Percentiles rank a stretch among this genome's conserved stretches.
Conservation (phyloP, 2,113 vertebrate species). For the Rhipidura dahli region DNA sequence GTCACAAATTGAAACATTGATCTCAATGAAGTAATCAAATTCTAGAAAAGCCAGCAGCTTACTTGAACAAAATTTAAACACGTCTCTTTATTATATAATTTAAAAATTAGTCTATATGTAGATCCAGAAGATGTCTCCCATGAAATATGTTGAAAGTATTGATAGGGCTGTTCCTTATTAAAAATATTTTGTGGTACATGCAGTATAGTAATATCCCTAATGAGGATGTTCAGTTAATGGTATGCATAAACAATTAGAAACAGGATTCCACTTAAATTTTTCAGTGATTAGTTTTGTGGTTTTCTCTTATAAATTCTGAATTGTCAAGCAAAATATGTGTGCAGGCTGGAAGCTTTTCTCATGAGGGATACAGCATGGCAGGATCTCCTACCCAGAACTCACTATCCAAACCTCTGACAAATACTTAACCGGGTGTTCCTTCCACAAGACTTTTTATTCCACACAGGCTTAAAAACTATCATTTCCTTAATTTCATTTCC, state of each 20-base stretch:
- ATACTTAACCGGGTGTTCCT: not conserved
- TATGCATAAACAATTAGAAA: not conserved
- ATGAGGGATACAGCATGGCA: not conserved
- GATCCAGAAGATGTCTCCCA: not conserved
- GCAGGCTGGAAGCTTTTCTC: not conserved
- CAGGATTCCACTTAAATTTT: not conserved
- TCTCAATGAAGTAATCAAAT: not conserved
- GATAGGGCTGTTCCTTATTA: not conserved
- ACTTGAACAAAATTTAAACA: not conserved
- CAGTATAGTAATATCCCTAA: not conserved
- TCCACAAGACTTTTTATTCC: not conserved
- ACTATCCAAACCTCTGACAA: not conserved
- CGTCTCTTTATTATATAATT: not conserved
- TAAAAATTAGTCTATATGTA: not conserved
- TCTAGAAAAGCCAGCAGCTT: not conserved
- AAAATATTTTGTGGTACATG: not conserved
- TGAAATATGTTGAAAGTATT: not conserved
- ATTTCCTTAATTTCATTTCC: not conserved
- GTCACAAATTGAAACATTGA: not conserved
- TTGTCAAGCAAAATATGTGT: not conserved
- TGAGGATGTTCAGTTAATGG: not conserved
- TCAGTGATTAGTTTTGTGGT: not conserved
- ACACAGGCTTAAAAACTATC: not conserved
- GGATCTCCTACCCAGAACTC: not conserved
- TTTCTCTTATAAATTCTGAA: not conserved